phyloP scores from a whole-genome alignment of 2,797 vertebrate species.

The Muraenolepis orangiensis region DNA sequence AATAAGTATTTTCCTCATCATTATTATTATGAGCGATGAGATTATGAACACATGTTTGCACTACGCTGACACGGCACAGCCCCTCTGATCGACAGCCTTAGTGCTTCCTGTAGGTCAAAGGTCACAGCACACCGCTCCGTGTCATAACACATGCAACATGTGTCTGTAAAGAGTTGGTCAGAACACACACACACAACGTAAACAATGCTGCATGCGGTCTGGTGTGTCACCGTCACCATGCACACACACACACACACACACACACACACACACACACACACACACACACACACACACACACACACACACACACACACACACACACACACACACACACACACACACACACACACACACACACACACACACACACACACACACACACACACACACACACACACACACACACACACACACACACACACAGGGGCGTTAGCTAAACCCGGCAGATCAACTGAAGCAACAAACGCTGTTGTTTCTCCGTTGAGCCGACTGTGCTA shows the following conservation, averaged over 20 bases:
- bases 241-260: conserved; percentile 10
- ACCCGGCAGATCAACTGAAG: conserved; percentile 5
- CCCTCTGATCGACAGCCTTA: conserved; percentile 42
- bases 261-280: conserved; percentile 13
- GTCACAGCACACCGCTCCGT: conserved; percentile 40
- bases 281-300: background rate
- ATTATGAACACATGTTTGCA: background rate
- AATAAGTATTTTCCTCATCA: background rate
- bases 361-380: conserved; percentile 11
- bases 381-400: background rate
- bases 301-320: background rate
- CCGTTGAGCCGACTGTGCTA: background rate
- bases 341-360: conserved; percentile 14
- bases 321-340: too few species aligned
- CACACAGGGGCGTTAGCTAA: too few species aligned
- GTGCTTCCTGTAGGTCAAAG: conserved; percentile 57
- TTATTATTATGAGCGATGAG: background rate
- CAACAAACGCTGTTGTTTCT: conserved; percentile 12
- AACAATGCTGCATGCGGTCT: background rate
- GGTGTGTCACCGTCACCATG: too few species aligned
- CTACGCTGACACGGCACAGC: conserved; percentile 7
- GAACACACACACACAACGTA: too few species aligned
- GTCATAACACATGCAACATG: conserved; percentile 19
- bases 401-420: background rate
- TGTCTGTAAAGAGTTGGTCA: background rate